Conservation (phyloP, 2,888 invertebrate species). For the Apamea sordens region DNA sequence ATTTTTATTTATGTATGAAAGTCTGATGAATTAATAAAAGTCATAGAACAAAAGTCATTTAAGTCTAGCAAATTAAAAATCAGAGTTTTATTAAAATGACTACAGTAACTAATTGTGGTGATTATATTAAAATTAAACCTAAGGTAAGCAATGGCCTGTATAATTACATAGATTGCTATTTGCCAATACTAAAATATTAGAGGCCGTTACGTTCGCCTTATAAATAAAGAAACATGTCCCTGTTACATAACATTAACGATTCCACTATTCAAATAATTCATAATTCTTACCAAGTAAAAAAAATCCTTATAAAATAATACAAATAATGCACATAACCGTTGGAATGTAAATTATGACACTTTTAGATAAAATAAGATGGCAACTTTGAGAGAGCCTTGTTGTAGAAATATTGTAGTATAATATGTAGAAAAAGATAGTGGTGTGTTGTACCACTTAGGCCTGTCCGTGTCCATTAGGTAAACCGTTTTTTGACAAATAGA, state of each 20-base stretch:
- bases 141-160: slow-evolving; percentile 5
- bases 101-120: slow-evolving; percentile 1
- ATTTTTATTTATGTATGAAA: no score
- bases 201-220: slow-evolving; percentile 32
- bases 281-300: slow-evolving; percentile 37
- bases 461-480: no score
- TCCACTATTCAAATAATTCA: slow-evolving; percentile 29
- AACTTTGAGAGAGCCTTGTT: slow-evolving; percentile 40
- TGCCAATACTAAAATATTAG: slow-evolving; percentile 14
- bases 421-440: not conserved
- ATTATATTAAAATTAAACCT: not conserved
- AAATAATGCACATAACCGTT: slow-evolving; percentile 32
- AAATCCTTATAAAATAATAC: slow-evolving; percentile 28
- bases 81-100: not conserved
- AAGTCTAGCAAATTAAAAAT: not conserved
- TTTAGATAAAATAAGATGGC: slow-evolving; percentile 22
- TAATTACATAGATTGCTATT: slow-evolving; percentile 10
- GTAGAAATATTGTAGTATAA: slow-evolving; percentile 7
- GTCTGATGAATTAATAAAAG: no score
- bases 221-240: slow-evolving; percentile 21
- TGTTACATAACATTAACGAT: slow-evolving; percentile 30
- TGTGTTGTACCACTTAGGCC: not conserved
- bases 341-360: slow-evolving; percentile 52
- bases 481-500: no score
- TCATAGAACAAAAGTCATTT: not conserved